Percentiles rank a stretch among this genome's conserved stretches.
Evolutionary conservation across 1,140 invertebrate species (phyloP).

Genomic region (Aethina tumida): DNA sequence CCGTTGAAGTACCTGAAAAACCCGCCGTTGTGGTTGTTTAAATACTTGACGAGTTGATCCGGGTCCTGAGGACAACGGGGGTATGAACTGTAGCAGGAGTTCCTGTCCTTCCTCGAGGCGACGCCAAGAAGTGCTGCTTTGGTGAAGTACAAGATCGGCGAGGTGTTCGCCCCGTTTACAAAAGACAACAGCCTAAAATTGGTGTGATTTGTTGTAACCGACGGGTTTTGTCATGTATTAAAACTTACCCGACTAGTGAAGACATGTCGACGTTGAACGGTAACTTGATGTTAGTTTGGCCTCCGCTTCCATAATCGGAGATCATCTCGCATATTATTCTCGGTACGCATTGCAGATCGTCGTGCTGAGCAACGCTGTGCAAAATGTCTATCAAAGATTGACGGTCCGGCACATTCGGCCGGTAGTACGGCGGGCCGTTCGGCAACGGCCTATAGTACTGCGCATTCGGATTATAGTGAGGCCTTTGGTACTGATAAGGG

Average conservation of each 20-base stretch:
- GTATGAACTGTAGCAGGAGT: constrained; percentile 54
- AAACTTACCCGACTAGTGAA: constrained; percentile 54
- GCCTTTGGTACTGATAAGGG: too few species aligned
- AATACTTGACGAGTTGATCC: constrained; percentile 60
- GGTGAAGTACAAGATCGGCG: constrained; percentile 58
- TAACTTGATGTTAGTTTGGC: constrained; percentile 33
- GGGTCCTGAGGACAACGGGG: constrained; percentile 62
- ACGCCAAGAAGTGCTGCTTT: constrained; percentile 62
- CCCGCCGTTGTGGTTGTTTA: constrained; percentile 78
- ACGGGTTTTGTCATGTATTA: constrained; percentile 4
- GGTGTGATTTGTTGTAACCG: constrained; percentile 4
- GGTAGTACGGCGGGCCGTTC: too few species aligned
- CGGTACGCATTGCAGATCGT: constrained; percentile 66
- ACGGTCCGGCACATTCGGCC: too few species aligned
- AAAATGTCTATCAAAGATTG: constrained; percentile 44
- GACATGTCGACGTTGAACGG: constrained; percentile 47
- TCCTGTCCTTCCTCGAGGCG: constrained; percentile 48
- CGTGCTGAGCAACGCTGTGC: constrained; percentile 60
- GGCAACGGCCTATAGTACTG: too few species aligned
- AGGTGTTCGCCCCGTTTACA: constrained; percentile 37
- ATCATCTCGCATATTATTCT: constrained; percentile 67
- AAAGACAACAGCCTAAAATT: constrained; percentile 40
- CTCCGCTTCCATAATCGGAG: constrained; percentile 47
- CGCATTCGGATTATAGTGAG: too few species aligned
- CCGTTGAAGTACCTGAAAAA: constrained; percentile 69